These are phyloP conservation scores for Sycophaga agraensis DNA, from an alignment of 1,140 invertebrate genomes.

Conservation along the genomic window DNA sequence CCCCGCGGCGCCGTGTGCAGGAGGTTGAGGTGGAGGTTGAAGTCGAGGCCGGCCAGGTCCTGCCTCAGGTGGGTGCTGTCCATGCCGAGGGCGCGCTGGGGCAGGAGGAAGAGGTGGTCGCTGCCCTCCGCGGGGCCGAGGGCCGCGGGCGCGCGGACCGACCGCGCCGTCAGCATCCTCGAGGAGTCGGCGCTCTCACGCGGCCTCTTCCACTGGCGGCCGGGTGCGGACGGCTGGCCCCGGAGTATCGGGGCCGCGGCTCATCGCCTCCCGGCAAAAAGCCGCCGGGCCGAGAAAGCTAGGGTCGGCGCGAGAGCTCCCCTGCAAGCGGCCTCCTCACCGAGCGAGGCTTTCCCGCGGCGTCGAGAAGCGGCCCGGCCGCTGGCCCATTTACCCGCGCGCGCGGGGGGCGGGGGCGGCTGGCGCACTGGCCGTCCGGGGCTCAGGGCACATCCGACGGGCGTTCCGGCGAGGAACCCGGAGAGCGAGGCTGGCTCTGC, in stretches of 20 bases:
- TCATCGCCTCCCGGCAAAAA: no score
- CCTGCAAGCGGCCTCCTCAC: no score
- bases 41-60: constrained; percentile 63
- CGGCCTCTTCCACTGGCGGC: neutral
- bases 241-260: neutral
- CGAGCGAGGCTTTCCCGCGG: no score
- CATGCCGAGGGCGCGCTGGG: constrained; percentile 64
- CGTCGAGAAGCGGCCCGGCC: neutral
- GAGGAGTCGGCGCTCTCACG: no score
- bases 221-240: neutral
- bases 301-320: no score
- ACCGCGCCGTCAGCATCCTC: constrained; percentile 44
- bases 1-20: constrained; percentile 62
- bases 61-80: constrained; percentile 61
- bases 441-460: no score
- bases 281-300: no score
- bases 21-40: constrained; percentile 60
- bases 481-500: no score
- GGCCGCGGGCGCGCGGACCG: neutral
- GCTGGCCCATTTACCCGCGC: no score
- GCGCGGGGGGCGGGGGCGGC: no score
- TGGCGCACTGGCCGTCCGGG: no score
- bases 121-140: constrained; percentile 55
- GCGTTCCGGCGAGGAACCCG: no score
- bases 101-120: constrained; percentile 64